phyloP scores from a whole-genome alignment of 2,113 vertebrate species.

The Okapia johnstoni region DNA sequence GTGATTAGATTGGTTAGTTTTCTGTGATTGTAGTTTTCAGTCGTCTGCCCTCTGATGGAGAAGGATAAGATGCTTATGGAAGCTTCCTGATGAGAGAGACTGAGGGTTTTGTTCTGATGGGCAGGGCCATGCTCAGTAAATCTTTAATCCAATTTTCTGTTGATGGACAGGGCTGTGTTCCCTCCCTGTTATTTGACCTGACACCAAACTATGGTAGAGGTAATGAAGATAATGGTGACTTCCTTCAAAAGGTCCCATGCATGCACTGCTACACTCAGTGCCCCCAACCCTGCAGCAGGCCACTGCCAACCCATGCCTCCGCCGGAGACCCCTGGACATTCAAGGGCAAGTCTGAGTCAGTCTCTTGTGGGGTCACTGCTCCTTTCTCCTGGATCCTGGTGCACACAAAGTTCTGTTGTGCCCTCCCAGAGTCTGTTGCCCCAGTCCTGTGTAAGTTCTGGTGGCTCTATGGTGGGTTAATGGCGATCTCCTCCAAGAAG shows the following conservation, averaged over 20 bases:
- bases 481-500: not conserved
- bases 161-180: not conserved
- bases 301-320: fast-evolving
- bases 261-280: not conserved
- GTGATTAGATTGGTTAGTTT: not conserved
- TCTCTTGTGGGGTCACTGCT: not conserved
- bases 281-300: not conserved
- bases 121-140: not conserved
- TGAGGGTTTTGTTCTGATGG: not conserved
- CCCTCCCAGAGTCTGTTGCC: not conserved
- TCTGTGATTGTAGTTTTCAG: not conserved
- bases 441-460: not conserved
- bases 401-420: not conserved
- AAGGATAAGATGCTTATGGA: not conserved
- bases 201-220: not conserved
- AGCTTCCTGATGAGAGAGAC: not conserved
- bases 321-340: not conserved
- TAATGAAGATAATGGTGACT: not conserved
- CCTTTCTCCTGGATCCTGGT: not conserved
- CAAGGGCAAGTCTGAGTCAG: not conserved
- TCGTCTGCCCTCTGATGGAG: not conserved
- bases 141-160: not conserved
- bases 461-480: not conserved
- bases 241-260: not conserved
- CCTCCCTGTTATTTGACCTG: not conserved